Base-by-base conservation (phyloP, 2,888 invertebrate species). In the Stenolophus ochropezus region DNA sequence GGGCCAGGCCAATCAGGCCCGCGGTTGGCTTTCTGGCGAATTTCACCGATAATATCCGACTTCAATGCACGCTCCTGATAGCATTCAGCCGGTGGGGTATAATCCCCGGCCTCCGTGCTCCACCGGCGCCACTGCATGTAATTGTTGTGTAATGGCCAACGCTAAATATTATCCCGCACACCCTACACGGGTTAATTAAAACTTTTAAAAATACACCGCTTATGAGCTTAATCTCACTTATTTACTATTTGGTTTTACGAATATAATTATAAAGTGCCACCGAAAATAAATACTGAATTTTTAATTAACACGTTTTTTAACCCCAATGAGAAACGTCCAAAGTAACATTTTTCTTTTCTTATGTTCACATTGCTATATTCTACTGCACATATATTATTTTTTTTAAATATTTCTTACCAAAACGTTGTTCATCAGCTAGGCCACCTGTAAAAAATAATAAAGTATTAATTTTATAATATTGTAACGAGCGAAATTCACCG, bases 11-110 rank as follows among this genome's bases (percentile, higher is more conserved):
- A 73, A 73, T 73, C 73, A 73, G 47, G 73, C 21, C 21, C 47
- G 6, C 14, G 73, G 23, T 73, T 73, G 4, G 49, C 14, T 73
- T 73, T 73, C 73, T 49, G 51, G 73, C 23, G 73, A 49, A 73
- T 73, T 73, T 73, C 21, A 73, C 49, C 23, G 73, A 73, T 73
- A 73, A 73, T 73, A 73, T 73, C 73, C 23, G 73, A 73, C 73
- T 73, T 73, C 23, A 73, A 73, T 73, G 73, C 51, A 33, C 65
- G 18, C 18, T 56, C 33, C 25, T 75, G 51, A 75, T 56, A 75
- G 75, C 27, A 75, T 75, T 56, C 53, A 33, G 11, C 25, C 75
- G 33, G 18, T 75, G 21, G 53, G 25, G 18, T 25, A 11, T 56
- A 56, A 75, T 75, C 75, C 75, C 18, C 27, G 56, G 4, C 14